Evolutionary conservation across 1,140 invertebrate genomes (phyloP), one percentile per base, ranked within the genome.

Genomic region (Listronotus bonariensis): DNA sequence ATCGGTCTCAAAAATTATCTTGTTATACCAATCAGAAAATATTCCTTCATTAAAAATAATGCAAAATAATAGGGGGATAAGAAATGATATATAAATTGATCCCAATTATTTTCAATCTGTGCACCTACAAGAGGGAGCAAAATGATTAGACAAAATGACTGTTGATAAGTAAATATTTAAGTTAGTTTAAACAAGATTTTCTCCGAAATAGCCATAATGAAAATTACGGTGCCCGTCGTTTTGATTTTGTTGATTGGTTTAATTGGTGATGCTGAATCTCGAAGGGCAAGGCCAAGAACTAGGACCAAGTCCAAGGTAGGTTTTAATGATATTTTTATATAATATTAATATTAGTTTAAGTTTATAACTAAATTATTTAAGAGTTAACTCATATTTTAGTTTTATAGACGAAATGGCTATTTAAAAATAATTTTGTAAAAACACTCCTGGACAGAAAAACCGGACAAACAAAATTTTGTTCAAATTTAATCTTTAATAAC

Each of bases 221-320:
- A 58, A 57, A 54, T 60, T 15, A 48, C 68, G 43, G 20, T 68
- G 40, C 65, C 68, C 20, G 46, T 67, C 10, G 40, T 74, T 65
- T 64, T 70, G 34, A 41, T 69, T 10, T 18, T 73, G 10, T 42
- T 76, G 26, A 56, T 76, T 17, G 56, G 58, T 17, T 57, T 72
- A 32, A 54, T 72, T 10, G 61, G 55, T 1, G 67, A 68, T 15
- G 56, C 62, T 72, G 68, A 75, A 76, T 79, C 76, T 10, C 76
- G 89, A 26, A 82, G 89, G 74, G 88, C 86, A 14, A 81, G 89
- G 60, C 79, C 81, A 10, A 82, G 88, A 68, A 80, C 85, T 42
- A 85, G 88, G 68, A 87, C 87, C 43, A 91, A 89, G 72, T 91
- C 89, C 11, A 85, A 85, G 79, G 84, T 85, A 78, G 70, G 54